Evolutionary conservation across 2,888 invertebrate species (phyloP), one percentile per base, ranked within the genome.

Genomic region (Halocaridina rubra): DNA sequence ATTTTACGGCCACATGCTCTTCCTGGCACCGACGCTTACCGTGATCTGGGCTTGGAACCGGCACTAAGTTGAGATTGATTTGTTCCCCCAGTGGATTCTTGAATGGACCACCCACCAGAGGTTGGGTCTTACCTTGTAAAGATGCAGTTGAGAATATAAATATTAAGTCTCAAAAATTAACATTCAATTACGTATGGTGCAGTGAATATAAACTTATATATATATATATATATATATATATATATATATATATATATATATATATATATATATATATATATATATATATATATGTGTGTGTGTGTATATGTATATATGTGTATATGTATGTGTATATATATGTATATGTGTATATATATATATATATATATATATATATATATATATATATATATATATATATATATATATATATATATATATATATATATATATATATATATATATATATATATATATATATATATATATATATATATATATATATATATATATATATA

Each of bases 311-410:
- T 64, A 64, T 64, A 22, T 16, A 22, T 64, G 4, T 64, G 3
- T n/a, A 64, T 27, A 22, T 13, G 7, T 27, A 19, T 3, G 29
- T 2, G 4, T 27, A 64, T 27, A 22, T 7, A 22, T 24, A 19
- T 7, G 10, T 64, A 22, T 27, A 64, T 27, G 24, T 27, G 24
- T 27, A 64, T 27, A 64, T 27, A 64, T 27, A 64, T 27, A 64
- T 27, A 64, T 27, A 64, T 27, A 64, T 27, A 64, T 64, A 64
- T 27, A 64, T 64, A 64, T 64, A 71, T 71, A 71, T 71, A 71
- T 71, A 71, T 71, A 71, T 71, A 71, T 71, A 71, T 71, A 71
- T 71, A 71, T 71, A 71, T 71, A 71, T 71, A 32, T 71, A 32
- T 71, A 32, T 71, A 32, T 71, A 64, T 64, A 64, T 19, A 64